A percentile compares a stretch with the other conserved stretches of the same genome.
These are phyloP conservation scores for Kuschelorhynchus macadamiae DNA, from an alignment of 2,888 invertebrate species.

Conservation along the genomic window DNA sequence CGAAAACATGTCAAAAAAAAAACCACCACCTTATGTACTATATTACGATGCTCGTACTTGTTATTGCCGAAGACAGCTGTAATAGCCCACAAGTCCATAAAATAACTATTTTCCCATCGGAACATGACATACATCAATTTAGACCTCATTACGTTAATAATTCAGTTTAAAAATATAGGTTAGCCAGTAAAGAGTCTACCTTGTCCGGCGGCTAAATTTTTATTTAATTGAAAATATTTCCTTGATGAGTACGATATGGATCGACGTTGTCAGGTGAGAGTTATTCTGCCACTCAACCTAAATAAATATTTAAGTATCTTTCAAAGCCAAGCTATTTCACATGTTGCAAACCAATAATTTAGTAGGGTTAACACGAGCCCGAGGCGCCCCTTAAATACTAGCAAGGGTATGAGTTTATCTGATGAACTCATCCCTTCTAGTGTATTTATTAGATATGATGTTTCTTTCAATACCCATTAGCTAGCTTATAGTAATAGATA, in stretches of 20 bases:
- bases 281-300: constrained; percentile 33
- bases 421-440: background rate
- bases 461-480: background rate
- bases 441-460: background rate
- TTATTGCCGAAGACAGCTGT: too few relatives aligned
- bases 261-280: constrained; percentile 31
- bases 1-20: too few relatives aligned
- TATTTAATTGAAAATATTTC: constrained; percentile 36
- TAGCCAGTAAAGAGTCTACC: too few relatives aligned
- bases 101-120: too few relatives aligned
- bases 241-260: constrained; percentile 29
- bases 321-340: constrained; percentile 36
- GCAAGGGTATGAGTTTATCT: background rate
- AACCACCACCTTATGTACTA: too few relatives aligned
- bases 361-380: constrained; percentile 32
- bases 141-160: too few relatives aligned
- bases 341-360: constrained; percentile 39
- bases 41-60: too few relatives aligned
- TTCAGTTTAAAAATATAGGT: too few relatives aligned
- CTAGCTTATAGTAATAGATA: background rate
- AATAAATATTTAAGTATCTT: constrained; percentile 36
- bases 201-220: too few relatives aligned
- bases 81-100: too few relatives aligned
- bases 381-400: constrained; percentile 15
- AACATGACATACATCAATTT: too few relatives aligned